Base-by-base conservation (phyloP, 1,140 invertebrate genomes). In the Pteromalus puparum region DNA sequence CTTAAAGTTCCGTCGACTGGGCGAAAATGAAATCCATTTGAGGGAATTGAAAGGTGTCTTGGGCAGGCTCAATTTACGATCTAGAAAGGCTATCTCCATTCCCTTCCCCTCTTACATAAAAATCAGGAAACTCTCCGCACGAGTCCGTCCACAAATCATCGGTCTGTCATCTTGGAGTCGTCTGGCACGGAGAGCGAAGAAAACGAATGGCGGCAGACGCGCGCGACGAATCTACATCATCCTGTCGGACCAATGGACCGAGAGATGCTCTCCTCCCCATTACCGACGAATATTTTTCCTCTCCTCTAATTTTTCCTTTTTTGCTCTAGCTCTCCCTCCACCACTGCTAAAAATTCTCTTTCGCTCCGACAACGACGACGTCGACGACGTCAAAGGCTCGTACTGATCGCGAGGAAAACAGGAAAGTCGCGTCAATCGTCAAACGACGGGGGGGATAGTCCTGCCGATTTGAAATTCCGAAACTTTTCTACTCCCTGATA, bases 181-280 rank as follows among this genome's bases (percentile, higher is more conserved):
- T 75, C 21, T n/a, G 80, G 85, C 87, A 87, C 88, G 84, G 86
- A 82, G 82, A 86, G 79, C 70, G 78, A 79, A 53, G 87, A 79
- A 87, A 90, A 90, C 85, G 87, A 89, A 89, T 89, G 73, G 78
- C 77, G 61, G 24, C 30, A 38, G 61, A 46, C 53, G 81, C 74
- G 72, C 38, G 84, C 88, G 90, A 91, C 89, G 88, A 90, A 92
- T 91, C 89, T 92, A 91, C 90, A 91, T 92, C 90, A 92, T 91
- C 87, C 91, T 90, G 90, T 90, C 91, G 87, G 86, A 81, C 87
- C 91, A 92, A 92, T 92, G 91, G 90, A 92, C 90, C 89, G 90
- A 91, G 91, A 92, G 90, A 91, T 90, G 87, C 88, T 83, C 84
- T 88, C 86, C 87, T 48, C 46, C 18, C 6, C 18, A n/a, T 86